Conservation (phyloP, 1,140 invertebrate species). For the Heliothis virescens region DNA sequence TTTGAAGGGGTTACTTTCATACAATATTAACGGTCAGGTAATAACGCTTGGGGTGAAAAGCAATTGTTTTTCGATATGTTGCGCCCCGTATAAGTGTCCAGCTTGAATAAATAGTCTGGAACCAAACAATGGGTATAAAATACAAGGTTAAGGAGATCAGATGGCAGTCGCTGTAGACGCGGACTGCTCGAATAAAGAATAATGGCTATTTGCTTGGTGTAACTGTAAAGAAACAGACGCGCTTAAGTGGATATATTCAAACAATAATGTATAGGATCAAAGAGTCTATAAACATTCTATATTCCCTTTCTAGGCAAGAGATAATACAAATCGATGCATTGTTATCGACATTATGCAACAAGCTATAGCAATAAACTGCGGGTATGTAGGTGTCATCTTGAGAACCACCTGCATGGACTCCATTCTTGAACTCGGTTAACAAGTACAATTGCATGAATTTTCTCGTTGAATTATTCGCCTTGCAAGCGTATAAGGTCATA, state of each 20-base stretch:
- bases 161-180: neutral
- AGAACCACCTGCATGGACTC: slow-evolving; percentile 26
- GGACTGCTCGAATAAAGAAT: neutral
- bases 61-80: slow-evolving; percentile 1
- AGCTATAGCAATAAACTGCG: slow-evolving; percentile 39
- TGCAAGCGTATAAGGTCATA: slow-evolving; percentile 50
- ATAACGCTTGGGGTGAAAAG: neutral
- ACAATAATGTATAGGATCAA: neutral
- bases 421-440: slow-evolving; percentile 44
- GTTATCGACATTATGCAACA: slow-evolving; percentile 25
- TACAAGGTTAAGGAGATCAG: neutral
- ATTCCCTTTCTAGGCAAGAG: neutral
- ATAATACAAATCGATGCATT: slow-evolving; percentile 25
- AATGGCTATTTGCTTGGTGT: too few relatives aligned
- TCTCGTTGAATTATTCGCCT: slow-evolving; percentile 53
- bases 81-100: neutral
- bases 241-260: neutral
- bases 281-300: slow-evolving; percentile 3
- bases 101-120: neutral
- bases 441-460: slow-evolving; percentile 48
- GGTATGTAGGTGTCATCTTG: slow-evolving; percentile 30
- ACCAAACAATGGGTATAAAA: slow-evolving; percentile 4
- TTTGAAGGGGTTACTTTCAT: slow-evolving; percentile 24
- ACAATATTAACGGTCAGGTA: slow-evolving; percentile 32
- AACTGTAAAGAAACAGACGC: too few relatives aligned